phyloP scores from a whole-genome alignment of 2,888 invertebrate genomes.

The Caenorhabditis auriculariae region DNA sequence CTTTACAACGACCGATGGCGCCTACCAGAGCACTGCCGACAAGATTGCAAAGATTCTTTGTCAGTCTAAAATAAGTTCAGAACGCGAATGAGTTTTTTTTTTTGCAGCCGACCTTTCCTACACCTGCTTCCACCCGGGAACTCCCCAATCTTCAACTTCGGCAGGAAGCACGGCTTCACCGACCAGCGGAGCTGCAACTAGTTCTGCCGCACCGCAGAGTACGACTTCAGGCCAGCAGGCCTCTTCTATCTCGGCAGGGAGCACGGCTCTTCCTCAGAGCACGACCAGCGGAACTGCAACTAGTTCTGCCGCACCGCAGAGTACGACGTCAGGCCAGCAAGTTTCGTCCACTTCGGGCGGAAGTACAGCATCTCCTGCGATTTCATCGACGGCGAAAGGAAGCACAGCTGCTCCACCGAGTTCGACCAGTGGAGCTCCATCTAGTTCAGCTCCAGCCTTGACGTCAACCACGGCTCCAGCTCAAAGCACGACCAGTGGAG shows the following conservation, averaged over 20 bases:
- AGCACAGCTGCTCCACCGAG: not conserved
- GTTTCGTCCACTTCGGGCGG: not conserved
- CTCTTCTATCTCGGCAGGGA: conserved; percentile 1
- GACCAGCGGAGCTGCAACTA: not conserved
- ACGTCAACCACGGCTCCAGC: conserved; percentile 1
- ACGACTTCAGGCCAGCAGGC: not conserved
- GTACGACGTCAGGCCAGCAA: not conserved
- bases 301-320: conserved; percentile 2
- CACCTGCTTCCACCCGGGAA: too few relatives aligned
- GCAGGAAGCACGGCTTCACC: not conserved
- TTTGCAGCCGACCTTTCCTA: too few relatives aligned
- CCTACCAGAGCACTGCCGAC: too few relatives aligned
- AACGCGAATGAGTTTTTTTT: too few relatives aligned
- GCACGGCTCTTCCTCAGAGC: conserved; percentile 2
- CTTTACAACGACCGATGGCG: too few relatives aligned
- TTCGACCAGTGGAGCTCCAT: not conserved
- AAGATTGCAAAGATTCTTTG: too few relatives aligned
- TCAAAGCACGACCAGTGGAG: not conserved
- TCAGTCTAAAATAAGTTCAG: too few relatives aligned
- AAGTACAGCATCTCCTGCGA: too few relatives aligned
- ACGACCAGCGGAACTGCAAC: conserved; percentile 1
- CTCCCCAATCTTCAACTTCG: not conserved
- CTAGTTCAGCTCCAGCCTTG: not conserved
- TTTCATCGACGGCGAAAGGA: too few relatives aligned
- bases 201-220: not conserved